A percentile compares a stretch with the other conserved stretches of the same genome.
phyloP scores from a whole-genome alignment of 2,888 invertebrate species.

The Myopa testacea region DNA sequence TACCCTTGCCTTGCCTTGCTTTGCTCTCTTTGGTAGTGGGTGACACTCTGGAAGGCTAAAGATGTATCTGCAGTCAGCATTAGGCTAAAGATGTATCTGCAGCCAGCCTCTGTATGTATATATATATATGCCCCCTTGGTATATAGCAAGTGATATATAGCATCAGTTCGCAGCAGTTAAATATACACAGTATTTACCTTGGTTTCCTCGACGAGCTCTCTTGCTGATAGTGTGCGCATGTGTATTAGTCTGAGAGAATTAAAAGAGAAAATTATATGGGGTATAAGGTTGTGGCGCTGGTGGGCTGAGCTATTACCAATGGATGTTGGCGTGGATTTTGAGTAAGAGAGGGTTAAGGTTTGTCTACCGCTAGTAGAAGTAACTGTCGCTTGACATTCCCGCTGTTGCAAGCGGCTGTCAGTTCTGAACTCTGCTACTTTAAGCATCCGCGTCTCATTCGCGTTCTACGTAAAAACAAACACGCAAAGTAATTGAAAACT shows the following conservation, averaged over 20 bases:
- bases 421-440: constrained; percentile 27
- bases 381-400: constrained; percentile 28
- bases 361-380: constrained; percentile 7
- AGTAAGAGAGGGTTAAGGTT: constrained; percentile 26
- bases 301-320: constrained; percentile 20
- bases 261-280: constrained; percentile 14
- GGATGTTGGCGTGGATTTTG: constrained; percentile 11
- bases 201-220: neutral
- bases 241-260: constrained; percentile 35
- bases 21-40: neutral
- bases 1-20: neutral
- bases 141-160: constrained; percentile 31
- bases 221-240: constrained; percentile 34
- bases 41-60: constrained; percentile 17
- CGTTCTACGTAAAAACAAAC: constrained; percentile 25
- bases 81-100: neutral
- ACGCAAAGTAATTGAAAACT: constrained; percentile 39
- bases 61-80: neutral
- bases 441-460: constrained; percentile 17
- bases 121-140: neutral
- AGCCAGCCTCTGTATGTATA: neutral
- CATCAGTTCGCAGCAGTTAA: neutral
- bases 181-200: neutral
- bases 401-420: constrained; percentile 23
- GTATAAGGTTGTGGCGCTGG: constrained; percentile 16